These are phyloP conservation scores for Brachyhypopomus gauderio DNA, from an alignment of 2,113 vertebrate species.

Conservation along the genomic window DNA sequence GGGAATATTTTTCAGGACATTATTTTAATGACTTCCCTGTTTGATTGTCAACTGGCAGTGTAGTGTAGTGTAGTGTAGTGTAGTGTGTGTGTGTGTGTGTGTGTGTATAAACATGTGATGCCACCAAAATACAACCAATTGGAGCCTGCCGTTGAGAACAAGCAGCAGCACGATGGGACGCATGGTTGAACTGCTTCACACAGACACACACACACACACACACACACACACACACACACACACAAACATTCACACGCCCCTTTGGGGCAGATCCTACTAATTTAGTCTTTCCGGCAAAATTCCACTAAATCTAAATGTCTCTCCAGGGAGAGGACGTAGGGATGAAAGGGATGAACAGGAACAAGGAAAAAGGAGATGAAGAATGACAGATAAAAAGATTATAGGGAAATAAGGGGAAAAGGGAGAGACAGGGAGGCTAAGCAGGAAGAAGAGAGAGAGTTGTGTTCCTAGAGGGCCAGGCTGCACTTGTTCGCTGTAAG, in stretches of 20 bases:
- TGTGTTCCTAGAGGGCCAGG: not conserved
- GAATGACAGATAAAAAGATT: conserved; percentile 12
- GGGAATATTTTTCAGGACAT: conserved; percentile 1
- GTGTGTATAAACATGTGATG: too few relatives aligned
- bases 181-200: not conserved
- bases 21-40: too few relatives aligned
- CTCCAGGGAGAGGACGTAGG: conserved; percentile 30
- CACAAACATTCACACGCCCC: conserved; percentile 18
- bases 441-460: not conserved
- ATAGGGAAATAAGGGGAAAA: not conserved
- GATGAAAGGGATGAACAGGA: conserved; percentile 2
- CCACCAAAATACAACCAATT: too few relatives aligned
- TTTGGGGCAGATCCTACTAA: conserved; percentile 7
- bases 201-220: conserved; percentile 18
- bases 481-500: conserved; percentile 30
- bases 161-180: too few relatives aligned
- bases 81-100: too few relatives aligned
- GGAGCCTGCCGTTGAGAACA: too few relatives aligned
- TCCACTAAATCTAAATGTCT: conserved; percentile 33
- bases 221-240: conserved; percentile 14
- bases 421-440: not conserved
- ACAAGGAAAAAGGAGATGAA: conserved; percentile 2
- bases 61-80: too few relatives aligned
- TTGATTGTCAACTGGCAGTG: too few relatives aligned
- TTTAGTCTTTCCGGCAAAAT: conserved; percentile 36